Conservation (phyloP, 2,797 vertebrate genomes). For the Sitta carolinensis region DNA sequence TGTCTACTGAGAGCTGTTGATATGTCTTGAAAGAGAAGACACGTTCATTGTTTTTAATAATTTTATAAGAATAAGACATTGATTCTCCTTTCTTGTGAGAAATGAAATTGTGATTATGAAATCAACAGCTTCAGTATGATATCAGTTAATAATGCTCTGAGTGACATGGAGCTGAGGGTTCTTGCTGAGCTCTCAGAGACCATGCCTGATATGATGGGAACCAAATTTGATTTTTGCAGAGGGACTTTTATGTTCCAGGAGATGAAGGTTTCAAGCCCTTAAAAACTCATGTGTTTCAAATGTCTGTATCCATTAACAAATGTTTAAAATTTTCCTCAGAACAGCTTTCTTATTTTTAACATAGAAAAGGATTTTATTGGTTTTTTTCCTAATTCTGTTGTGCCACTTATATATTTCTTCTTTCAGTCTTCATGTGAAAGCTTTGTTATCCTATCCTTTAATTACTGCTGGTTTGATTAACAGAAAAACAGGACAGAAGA, state of each 20-base stretch:
- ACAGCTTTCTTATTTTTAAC: neutral
- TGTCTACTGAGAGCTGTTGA: neutral
- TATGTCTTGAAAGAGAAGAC: neutral
- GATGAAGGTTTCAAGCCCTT: neutral
- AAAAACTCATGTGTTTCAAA: neutral
- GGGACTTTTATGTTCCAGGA: neutral
- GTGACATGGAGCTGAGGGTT: neutral
- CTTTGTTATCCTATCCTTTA: constrained; percentile 21
- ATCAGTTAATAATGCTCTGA: too few species aligned
- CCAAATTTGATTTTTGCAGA: neutral
- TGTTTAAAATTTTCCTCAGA: neutral
- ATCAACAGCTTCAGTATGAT: neutral
- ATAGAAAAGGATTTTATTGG: neutral
- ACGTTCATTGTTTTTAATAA: neutral
- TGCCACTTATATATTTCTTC: neutral
- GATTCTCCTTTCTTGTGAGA: neutral
- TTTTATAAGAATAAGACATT: neutral
- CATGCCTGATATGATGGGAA: neutral
- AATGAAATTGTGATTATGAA: neutral
- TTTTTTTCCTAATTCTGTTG: constrained; percentile 6
- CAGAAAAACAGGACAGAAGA: constrained; percentile 31
- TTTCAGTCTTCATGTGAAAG: constrained; percentile 59
- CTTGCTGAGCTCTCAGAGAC: neutral
- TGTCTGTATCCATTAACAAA: neutral
- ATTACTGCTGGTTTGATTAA: constrained; percentile 68